Evolutionary conservation across 2,797 vertebrate genomes (phyloP).

Genomic region (Lacerta bilineata): DNA sequence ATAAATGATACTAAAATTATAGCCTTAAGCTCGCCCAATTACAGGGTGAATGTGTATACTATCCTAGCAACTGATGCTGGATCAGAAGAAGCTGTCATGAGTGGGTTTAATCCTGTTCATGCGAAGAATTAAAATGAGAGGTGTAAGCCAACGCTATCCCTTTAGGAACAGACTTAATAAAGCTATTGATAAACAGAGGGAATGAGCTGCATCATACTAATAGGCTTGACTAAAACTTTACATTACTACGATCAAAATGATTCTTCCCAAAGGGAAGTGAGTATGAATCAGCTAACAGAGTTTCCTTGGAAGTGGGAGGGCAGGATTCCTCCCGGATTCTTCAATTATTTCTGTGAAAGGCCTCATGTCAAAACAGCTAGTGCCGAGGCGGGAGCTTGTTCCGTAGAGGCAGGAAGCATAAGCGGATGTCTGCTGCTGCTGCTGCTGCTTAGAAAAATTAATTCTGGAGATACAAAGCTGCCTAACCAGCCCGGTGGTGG

Average conservation of each 20-base stretch:
- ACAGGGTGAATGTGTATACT: background rate
- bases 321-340: background rate
- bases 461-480: background rate
- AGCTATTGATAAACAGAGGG: slow-evolving; percentile 5
- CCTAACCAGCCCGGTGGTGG: background rate
- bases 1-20: background rate
- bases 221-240: slow-evolving; percentile 16
- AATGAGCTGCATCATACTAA: background rate
- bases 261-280: slow-evolving; percentile 16
- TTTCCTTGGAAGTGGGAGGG: background rate
- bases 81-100: background rate
- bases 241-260: background rate
- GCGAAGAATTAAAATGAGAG: background rate
- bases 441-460: background rate
- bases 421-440: background rate
- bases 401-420: background rate
- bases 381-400: background rate
- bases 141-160: background rate
- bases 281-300: background rate
- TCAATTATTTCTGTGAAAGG: slow-evolving; percentile 16
- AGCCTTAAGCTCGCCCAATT: background rate
- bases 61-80: background rate
- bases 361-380: slow-evolving; percentile 12
- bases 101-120: background rate
- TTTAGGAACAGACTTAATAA: background rate